Evolutionary conservation across 2,797 vertebrate species (phyloP).

Genomic region (Ibycter americanus): DNA sequence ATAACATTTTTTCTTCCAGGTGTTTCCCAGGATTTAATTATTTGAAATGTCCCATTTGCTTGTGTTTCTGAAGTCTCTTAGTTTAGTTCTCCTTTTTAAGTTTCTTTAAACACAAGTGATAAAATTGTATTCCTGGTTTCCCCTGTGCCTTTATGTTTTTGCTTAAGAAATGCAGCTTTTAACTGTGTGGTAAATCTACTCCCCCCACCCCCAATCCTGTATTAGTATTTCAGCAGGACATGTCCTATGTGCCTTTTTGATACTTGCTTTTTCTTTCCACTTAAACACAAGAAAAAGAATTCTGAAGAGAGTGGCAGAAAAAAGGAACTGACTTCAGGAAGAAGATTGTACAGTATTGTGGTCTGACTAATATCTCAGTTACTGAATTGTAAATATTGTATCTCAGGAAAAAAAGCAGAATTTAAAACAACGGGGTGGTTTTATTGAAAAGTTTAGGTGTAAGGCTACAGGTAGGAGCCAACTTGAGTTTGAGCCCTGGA

Average conservation of each 20-base stretch:
- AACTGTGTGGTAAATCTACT: not conserved
- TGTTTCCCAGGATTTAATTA: not conserved
- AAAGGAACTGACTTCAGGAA: not conserved
- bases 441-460: not conserved
- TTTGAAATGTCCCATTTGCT: not conserved
- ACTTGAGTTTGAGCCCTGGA: not conserved
- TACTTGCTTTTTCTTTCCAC: not conserved
- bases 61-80: not conserved
- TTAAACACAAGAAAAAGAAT: not conserved
- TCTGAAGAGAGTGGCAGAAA: not conserved
- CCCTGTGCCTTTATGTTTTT: not conserved
- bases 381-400: no score
- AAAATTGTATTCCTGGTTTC: not conserved
- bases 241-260: not conserved
- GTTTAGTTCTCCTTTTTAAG: not conserved
- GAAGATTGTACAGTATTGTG: not conserved
- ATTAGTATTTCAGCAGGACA: not conserved
- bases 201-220: fast-evolving
- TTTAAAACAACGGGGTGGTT: not conserved
- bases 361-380: not conserved
- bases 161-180: not conserved
- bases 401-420: not conserved
- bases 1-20: not conserved
- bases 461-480: not conserved
- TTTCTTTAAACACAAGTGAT: not conserved